phyloP scores from a whole-genome alignment of 2,113 vertebrate species.

The Fukomys damarensis region DNA sequence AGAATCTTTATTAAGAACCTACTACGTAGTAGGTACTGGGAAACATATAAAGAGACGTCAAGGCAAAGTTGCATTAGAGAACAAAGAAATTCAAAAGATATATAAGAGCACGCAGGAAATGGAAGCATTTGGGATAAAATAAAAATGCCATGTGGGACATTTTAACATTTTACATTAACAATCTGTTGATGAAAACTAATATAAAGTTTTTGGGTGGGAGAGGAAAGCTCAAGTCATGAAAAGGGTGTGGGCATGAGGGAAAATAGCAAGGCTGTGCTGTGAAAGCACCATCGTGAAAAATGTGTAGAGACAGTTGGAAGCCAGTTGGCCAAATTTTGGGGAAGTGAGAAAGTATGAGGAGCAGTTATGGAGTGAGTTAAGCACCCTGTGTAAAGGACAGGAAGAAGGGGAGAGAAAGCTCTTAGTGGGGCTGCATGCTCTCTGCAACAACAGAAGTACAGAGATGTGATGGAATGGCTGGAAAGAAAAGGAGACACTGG shows the following conservation, averaged over 20 bases:
- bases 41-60: not conserved
- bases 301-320: slow-evolving; percentile 22
- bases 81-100: slow-evolving; percentile 50
- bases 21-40: not conserved
- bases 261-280: slow-evolving; percentile 35
- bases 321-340: not conserved
- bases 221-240: slow-evolving; percentile 26
- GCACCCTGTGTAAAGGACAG: not conserved
- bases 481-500: not conserved
- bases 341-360: not conserved
- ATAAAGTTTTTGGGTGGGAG: not conserved
- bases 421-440: not conserved
- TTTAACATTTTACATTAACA: slow-evolving; percentile 66
- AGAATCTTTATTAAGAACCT: not conserved
- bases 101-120: slow-evolving; percentile 8
- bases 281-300: slow-evolving; percentile 17
- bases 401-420: not conserved
- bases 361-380: not conserved
- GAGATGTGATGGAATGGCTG: not conserved
- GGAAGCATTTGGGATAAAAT: slow-evolving; percentile 35
- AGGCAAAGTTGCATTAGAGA: not conserved
- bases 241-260: not conserved
- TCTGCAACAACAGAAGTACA: not conserved
- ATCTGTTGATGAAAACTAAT: slow-evolving; percentile 13
- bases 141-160: slow-evolving; percentile 49